Conservation (phyloP, 2,888 invertebrate species). For the Euzetes globulus region DNA sequence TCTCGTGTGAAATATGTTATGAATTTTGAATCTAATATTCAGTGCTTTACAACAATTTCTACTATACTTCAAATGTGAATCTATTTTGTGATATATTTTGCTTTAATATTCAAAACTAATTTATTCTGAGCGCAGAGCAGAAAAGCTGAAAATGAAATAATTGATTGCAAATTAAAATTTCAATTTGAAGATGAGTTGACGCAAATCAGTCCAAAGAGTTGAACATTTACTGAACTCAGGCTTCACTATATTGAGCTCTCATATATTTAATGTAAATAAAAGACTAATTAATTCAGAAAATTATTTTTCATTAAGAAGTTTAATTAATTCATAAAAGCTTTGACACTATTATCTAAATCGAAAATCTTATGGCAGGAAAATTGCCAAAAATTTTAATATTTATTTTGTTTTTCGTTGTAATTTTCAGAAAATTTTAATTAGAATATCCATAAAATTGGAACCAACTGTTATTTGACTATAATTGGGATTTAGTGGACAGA, state of each 20-base stretch:
- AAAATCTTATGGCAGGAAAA: neutral
- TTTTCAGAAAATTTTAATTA: neutral
- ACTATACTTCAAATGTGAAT: neutral
- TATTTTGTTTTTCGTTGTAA: neutral
- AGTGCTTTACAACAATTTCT: no score
- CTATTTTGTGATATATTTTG: neutral
- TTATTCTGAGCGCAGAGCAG: neutral
- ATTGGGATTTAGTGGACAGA: slow-evolving; percentile 6
- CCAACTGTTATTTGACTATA: neutral
- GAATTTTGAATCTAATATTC: no score
- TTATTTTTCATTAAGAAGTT: slow-evolving; percentile 5
- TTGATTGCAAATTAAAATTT: slow-evolving; percentile 7
- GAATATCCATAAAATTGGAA: neutral
- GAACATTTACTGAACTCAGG: neutral
- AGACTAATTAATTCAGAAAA: slow-evolving; percentile 6
- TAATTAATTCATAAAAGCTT: slow-evolving; percentile 5
- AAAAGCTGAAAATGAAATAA: neutral
- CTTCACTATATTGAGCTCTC: neutral
- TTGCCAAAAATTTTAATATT: neutral
- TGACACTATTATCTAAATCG: slow-evolving; percentile 1
- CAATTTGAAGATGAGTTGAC: neutral
- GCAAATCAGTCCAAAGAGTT: neutral
- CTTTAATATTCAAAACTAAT: neutral
- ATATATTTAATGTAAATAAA: neutral
- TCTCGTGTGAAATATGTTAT: neutral